Percentiles rank a stretch among this genome's conserved stretches.
These are phyloP conservation scores for Sipha flava DNA, from an alignment of 1,140 invertebrate species.

Conservation along the genomic window DNA sequence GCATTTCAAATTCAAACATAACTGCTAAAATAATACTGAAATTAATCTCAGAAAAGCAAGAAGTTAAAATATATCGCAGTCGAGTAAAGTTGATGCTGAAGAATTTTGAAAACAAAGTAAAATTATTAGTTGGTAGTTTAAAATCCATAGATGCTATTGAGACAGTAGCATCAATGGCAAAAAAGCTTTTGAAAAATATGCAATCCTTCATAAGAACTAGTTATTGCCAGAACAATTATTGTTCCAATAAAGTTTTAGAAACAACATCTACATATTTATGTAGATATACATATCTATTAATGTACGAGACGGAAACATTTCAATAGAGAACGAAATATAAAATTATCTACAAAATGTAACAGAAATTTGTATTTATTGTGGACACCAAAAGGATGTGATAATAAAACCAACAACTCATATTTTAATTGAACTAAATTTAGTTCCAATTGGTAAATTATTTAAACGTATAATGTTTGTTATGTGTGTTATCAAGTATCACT, in stretches of 20 bases:
- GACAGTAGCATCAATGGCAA: neutral
- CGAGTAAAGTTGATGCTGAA: neutral
- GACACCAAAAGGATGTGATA: neutral
- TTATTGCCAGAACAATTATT: neutral
- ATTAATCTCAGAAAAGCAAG: neutral
- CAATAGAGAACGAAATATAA: neutral
- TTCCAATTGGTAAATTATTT: neutral
- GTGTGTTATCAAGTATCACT: too few species aligned
- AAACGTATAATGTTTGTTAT: too few species aligned
- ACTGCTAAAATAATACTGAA: neutral
- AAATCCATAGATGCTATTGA: neutral
- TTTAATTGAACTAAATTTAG: neutral
- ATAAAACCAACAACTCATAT: neutral
- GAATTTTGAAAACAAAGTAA: neutral
- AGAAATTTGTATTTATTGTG: neutral
- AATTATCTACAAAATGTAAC: neutral
- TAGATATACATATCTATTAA: too few species aligned
- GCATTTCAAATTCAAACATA: neutral
- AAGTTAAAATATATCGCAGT: neutral
- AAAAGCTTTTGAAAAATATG: neutral
- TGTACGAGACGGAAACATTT: neutral
- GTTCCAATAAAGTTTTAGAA: neutral
- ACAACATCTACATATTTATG: neutral
- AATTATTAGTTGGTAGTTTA: neutral
- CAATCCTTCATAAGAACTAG: neutral